Evolutionary conservation across 2,113 vertebrate species (phyloP), one percentile per base, ranked within the genome.

Genomic region (Dicrurus megarhynchus): DNA sequence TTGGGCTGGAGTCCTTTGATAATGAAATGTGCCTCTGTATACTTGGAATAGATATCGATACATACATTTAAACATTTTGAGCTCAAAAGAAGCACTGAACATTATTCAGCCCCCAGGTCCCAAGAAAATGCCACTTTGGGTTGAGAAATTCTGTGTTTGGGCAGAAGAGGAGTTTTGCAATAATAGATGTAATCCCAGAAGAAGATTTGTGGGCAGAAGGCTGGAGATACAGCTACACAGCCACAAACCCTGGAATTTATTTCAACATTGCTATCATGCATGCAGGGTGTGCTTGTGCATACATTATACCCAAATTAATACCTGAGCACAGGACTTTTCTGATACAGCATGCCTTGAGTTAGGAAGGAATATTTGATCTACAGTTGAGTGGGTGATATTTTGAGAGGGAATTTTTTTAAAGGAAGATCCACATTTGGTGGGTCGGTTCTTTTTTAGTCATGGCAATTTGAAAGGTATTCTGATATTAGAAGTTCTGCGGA

Each of bases 141-240:
- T 89, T 95, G 74, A 82, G 84, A 89, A 96, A 93, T 95, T 82
- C 93, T 60, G 59, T 76, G 49, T 91, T 89, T 82, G 91, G 74
- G 53, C 87, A 87, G 89, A 96, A 87, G 69, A 91, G 37, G 57
- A 94, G 41, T 75, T 91, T 93, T 85, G 61, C 70, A 91, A 73
- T 94, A 74, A 78, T 68, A 92, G 37, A 71, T 79, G 24, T 67
- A 90, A 86, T 95, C 56, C 76, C 69, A 59, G 52, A 93, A 85
- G 86, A 93, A 65, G 49, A 68, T 93, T 28, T 87, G 89, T 89
- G 91, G 61, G 60, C 73, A 92, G 80, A 84, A 86, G 55, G 30
- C 73, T 91, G 77, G 86, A 82, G 69, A 89, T 92, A 76, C 0
- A 81, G 37, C 78, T 92, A 27, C 32, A 52, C 35, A 94, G 44